Evolutionary conservation across 1,140 invertebrate species (phyloP).

Genomic region (Hermetia illucens): DNA sequence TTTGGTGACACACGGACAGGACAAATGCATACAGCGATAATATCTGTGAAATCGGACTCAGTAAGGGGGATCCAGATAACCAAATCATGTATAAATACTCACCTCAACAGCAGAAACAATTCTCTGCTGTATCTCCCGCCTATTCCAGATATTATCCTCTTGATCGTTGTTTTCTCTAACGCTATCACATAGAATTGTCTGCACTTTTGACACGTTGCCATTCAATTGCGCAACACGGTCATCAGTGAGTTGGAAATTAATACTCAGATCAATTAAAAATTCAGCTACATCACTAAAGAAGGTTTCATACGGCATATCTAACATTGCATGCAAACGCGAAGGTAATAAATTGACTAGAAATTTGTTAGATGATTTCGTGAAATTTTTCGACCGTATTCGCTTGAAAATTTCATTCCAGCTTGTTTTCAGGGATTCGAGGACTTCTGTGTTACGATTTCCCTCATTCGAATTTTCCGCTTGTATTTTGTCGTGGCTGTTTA

Average conservation of each 20-base stretch:
- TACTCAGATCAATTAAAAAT: slow-evolving; percentile 19
- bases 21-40: slow-evolving; percentile 26
- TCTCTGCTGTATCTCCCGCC: slow-evolving; percentile 18
- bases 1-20: slow-evolving; percentile 23
- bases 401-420: slow-evolving; percentile 23
- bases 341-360: slow-evolving; percentile 31
- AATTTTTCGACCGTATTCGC: slow-evolving; percentile 20
- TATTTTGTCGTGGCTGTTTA: slow-evolving; percentile 13
- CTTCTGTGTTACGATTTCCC: slow-evolving; percentile 7
- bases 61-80: too few relatives aligned
- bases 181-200: slow-evolving; percentile 14
- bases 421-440: slow-evolving; percentile 18
- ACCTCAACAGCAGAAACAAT: slow-evolving; percentile 23
- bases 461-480: slow-evolving; percentile 4
- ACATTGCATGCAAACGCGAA: slow-evolving; percentile 20
- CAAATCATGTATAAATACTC: slow-evolving; percentile 3
- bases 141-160: slow-evolving; percentile 19
- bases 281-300: slow-evolving; percentile 23
- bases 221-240: slow-evolving; percentile 17
- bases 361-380: slow-evolving; percentile 23
- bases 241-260: slow-evolving; percentile 10
- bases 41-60: slow-evolving; percentile 16
- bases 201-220: slow-evolving; percentile 15
- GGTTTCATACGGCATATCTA: slow-evolving; percentile 23
- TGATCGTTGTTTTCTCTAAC: slow-evolving; percentile 18